Base-by-base conservation (phyloP, 2,113 vertebrate species). In the Hipposideros armiger region DNA sequence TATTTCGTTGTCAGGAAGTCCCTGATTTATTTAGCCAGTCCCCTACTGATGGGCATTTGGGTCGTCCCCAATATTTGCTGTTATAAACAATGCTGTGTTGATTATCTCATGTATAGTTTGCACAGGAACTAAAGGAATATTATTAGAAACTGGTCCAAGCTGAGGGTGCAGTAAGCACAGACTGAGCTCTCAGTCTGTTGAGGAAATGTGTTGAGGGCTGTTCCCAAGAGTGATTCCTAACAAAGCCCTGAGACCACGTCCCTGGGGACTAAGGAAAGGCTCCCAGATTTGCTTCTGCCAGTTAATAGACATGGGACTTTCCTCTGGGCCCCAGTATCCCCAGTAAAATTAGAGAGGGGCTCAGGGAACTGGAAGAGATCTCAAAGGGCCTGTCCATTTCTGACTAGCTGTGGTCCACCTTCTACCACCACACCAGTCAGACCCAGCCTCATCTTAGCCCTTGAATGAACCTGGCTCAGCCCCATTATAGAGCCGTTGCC, bases 101-200 rank as follows among this genome's bases (percentile, higher is more conserved):
- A 72, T 96, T 52, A 83, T 70, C 58, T 78, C 13, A 1, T 83
- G 58, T 45, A 60, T 10, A 72, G 66, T 87, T 90, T 90, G n/a
- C 50, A 78, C 19, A 56, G 45, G 32, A 50, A 74, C 82, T 42
- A 78, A 89, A 94, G 74, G 58, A 56, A 86, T 70, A 91, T 91
- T 70, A 54, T 60, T 85, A 91, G 90, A 62, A 97, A 82, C 58
- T 66, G 47, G 70, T 73, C 76, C 54, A 86, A 91, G 50, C 47
- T 52, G 69, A 95, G 52, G 32, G 17, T 72, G 8, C 47, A 70
- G 64, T 7, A 70, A 22, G 11, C 36, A 40, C 5, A 13, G 30
- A n/a, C 14, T 56, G 67, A 91, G 64, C 15, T 83, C 80, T 94
- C 69, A 64, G 58, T 47, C 76, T 69, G 84, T 60, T 36, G 28